Conservation (phyloP, 1,140 invertebrate species). For the Drosophila rufa region DNA sequence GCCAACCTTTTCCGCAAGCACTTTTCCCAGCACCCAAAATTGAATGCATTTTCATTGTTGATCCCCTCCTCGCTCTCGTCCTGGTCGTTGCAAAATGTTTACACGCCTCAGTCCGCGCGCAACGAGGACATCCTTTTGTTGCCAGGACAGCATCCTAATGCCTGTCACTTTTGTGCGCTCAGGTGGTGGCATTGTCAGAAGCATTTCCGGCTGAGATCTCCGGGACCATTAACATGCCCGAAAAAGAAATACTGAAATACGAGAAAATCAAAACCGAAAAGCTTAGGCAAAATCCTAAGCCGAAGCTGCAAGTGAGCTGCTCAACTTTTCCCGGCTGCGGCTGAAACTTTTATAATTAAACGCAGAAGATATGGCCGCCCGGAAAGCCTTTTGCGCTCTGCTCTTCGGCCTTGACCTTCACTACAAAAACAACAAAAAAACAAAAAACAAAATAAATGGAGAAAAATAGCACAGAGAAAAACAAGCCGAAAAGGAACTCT, state of each 20-base stretch:
- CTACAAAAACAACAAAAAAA: not conserved
- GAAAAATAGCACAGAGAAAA: constrained; percentile 11
- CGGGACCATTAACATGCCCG: constrained; percentile 24
- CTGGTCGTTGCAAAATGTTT: constrained; percentile 51
- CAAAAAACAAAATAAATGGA: constrained; percentile 1
- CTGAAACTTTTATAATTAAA: constrained; percentile 76
- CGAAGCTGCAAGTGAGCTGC: constrained; percentile 24
- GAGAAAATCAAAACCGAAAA: constrained; percentile 27
- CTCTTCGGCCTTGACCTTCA: constrained; percentile 63
- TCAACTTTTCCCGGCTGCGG: constrained; percentile 28
- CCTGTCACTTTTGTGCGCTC: constrained; percentile 13
- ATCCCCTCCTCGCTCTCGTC: constrained; percentile 1
- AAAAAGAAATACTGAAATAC: not conserved
- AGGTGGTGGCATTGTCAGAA: constrained; percentile 41
- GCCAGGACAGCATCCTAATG: constrained; percentile 22
- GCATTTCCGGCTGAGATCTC: constrained; percentile 48
- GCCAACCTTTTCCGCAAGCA: constrained; percentile 11
- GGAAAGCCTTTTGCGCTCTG: constrained; percentile 49
- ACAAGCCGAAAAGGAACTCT: constrained; percentile 15
- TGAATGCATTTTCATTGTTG: constrained; percentile 62
- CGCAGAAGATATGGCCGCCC: constrained; percentile 50
- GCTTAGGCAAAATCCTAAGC: constrained; percentile 31
- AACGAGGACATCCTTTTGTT: constrained; percentile 67
- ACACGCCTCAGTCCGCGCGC: constrained; percentile 52
- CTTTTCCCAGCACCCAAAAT: constrained; percentile 12